These are phyloP conservation scores for Acromyrmex echinatior DNA, from an alignment of 1,140 invertebrate genomes.

Conservation along the genomic window DNA sequence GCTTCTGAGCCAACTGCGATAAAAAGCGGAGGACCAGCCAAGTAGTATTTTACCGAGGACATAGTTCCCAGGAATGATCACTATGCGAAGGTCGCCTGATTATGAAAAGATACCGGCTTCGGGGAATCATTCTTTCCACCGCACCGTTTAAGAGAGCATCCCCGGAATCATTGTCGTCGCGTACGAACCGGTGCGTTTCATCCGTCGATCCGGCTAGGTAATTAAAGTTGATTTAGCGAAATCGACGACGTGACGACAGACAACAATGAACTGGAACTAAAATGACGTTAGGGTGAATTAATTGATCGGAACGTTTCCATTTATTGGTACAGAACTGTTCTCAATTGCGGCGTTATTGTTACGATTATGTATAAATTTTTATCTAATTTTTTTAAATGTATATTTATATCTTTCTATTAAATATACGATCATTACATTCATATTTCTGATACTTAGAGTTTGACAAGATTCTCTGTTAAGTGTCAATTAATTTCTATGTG, in stretches of 20 bases:
- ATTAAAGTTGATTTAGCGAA: conserved; percentile 29
- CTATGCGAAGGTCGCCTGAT: conserved; percentile 84
- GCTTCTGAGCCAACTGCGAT: conserved; percentile 79
- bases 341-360: background rate
- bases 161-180: conserved; percentile 22
- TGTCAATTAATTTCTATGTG: no score
- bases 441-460: background rate
- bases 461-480: background rate
- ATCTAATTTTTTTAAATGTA: background rate
- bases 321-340: background rate
- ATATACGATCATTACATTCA: background rate
- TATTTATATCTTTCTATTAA: no score
- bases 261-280: background rate
- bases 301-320: background rate
- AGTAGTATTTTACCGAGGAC: conserved; percentile 80
- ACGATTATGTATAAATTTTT: background rate
- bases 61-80: conserved; percentile 81
- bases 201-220: background rate
- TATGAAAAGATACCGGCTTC: conserved; percentile 78
- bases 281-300: background rate
- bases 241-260: background rate
- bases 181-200: conserved; percentile 2
- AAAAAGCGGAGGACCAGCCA: conserved; percentile 80
- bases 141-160: conserved; percentile 28
- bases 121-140: conserved; percentile 66